phyloP scores from a whole-genome alignment of 2,888 invertebrate genomes.

The Gandaritis pyraliata region DNA sequence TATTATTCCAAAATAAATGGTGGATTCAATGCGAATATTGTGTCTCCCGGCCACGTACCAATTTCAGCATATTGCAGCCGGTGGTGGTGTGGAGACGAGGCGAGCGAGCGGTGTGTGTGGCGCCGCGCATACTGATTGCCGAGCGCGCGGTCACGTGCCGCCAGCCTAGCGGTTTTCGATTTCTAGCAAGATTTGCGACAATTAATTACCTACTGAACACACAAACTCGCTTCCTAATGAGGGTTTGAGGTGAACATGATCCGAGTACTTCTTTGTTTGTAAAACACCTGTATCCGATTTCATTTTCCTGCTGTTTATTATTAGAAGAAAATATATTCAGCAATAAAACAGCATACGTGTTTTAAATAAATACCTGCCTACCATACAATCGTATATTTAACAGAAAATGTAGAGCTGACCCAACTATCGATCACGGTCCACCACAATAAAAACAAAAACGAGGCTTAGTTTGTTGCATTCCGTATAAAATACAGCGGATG shows the following conservation, averaged over 20 bases:
- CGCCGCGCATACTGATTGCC: constrained; percentile 70
- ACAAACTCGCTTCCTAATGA: constrained; percentile 35
- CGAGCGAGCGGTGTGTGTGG: constrained; percentile 57
- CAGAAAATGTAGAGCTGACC: constrained; percentile 23
- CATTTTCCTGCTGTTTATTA: background rate
- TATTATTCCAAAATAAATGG: constrained; percentile 43
- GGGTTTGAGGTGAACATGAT: constrained; percentile 9
- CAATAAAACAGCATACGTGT: too few species aligned
- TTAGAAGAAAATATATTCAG: background rate
- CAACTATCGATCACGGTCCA: constrained; percentile 29
- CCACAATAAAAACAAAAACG: constrained; percentile 22
- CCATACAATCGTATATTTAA: constrained; percentile 18
- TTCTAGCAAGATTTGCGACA: constrained; percentile 45
- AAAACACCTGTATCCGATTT: constrained; percentile 11
- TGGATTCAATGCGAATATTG: constrained; percentile 56
- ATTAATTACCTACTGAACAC: constrained; percentile 38
- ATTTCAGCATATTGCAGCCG: constrained; percentile 78
- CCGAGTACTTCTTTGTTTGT: constrained; percentile 25
- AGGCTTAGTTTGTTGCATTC: constrained; percentile 31
- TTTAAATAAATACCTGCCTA: background rate
- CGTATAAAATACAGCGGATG: constrained; percentile 31
- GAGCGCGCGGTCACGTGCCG: constrained; percentile 41
- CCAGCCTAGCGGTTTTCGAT: constrained; percentile 44
- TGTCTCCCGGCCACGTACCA: constrained; percentile 70
- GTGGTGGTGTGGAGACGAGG: constrained; percentile 58